Evolutionary conservation across 2,797 vertebrate genomes (phyloP).

Genomic region (Ctenochaetus hawaiiensis): DNA sequence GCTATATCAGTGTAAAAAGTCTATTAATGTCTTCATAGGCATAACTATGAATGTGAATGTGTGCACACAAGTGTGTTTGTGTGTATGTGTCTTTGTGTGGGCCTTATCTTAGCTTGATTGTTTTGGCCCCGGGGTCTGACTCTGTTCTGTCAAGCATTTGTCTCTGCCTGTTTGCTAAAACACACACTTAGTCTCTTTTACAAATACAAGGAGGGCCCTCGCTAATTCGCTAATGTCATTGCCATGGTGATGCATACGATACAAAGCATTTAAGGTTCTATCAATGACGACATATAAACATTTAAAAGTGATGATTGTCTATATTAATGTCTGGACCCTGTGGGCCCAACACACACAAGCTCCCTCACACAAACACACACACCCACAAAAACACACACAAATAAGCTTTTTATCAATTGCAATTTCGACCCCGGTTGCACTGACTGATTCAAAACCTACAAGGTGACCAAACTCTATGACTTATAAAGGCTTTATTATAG

Average conservation of each 20-base stretch:
- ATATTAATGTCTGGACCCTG: neutral
- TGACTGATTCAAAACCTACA: too few relatives aligned
- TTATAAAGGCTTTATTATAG: too few relatives aligned
- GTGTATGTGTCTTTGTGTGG: neutral
- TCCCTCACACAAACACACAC: neutral
- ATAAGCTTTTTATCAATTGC: too few relatives aligned
- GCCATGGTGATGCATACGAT: slow-evolving; percentile 12
- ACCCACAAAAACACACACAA: neutral
- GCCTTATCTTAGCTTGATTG: slow-evolving; percentile 43
- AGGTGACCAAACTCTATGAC: too few relatives aligned
- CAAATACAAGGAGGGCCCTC: slow-evolving; percentile 3
- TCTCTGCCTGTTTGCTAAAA: slow-evolving; percentile 52
- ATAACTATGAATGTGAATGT: slow-evolving; percentile 24
- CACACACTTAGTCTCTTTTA: slow-evolving; percentile 16
- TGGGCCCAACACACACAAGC: neutral
- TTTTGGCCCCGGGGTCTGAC: slow-evolving; percentile 58
- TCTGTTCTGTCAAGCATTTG: slow-evolving; percentile 57
- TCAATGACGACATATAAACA: neutral
- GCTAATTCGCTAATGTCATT: slow-evolving; percentile 9
- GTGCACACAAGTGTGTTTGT: neutral
- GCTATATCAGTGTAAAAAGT: neutral
- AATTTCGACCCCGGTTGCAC: too few relatives aligned
- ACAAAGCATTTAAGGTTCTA: neutral
- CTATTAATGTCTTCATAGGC: slow-evolving; percentile 8
- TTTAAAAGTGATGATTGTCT: neutral